Percentiles rank a stretch among this genome's conserved stretches.
phyloP scores from a whole-genome alignment of 2,797 vertebrate species.

The Thripadectes ignobilis region DNA sequence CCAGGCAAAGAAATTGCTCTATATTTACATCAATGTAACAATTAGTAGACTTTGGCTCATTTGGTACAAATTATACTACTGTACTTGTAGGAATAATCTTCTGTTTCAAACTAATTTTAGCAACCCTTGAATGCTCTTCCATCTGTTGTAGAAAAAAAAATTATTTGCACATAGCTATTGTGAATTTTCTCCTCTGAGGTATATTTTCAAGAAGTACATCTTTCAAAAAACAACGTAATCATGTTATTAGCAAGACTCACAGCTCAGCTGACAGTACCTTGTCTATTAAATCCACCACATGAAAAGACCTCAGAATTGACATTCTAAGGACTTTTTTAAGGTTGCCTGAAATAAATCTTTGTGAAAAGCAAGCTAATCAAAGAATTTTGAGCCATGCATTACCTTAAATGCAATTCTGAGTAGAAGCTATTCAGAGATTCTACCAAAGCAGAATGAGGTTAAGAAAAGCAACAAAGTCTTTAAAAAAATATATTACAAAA shows the following conservation, averaged over 20 bases:
- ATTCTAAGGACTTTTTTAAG: neutral
- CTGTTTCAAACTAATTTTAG: conserved; percentile 63
- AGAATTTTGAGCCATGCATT: neutral
- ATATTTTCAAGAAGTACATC: conserved; percentile 13
- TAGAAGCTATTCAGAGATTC: conserved; percentile 39
- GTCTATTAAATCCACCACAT: conserved; percentile 15
- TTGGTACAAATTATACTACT: conserved; percentile 27
- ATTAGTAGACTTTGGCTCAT: conserved; percentile 43
- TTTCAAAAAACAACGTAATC: conserved; percentile 9
- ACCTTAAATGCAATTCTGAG: neutral
- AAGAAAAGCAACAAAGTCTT: conserved; percentile 25
- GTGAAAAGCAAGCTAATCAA: conserved; percentile 19
- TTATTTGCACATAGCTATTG: conserved; percentile 39
- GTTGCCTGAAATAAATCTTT: conserved; percentile 42
- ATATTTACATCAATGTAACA: conserved; percentile 48
- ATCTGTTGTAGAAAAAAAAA: conserved; percentile 39
- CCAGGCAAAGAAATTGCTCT: conserved; percentile 5
- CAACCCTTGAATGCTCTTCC: conserved; percentile 43
- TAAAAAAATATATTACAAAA: conserved; percentile 5
- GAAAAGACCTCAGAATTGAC: neutral
- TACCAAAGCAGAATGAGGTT: neutral
- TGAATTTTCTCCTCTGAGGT: conserved; percentile 37
- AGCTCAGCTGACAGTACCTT: conserved; percentile 45
- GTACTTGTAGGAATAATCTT: conserved; percentile 54
- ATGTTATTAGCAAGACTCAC: conserved; percentile 28